These are phyloP conservation scores for Neoscelio sp. DNA, from an alignment of 2,888 invertebrate genomes.

Conservation along the genomic window DNA sequence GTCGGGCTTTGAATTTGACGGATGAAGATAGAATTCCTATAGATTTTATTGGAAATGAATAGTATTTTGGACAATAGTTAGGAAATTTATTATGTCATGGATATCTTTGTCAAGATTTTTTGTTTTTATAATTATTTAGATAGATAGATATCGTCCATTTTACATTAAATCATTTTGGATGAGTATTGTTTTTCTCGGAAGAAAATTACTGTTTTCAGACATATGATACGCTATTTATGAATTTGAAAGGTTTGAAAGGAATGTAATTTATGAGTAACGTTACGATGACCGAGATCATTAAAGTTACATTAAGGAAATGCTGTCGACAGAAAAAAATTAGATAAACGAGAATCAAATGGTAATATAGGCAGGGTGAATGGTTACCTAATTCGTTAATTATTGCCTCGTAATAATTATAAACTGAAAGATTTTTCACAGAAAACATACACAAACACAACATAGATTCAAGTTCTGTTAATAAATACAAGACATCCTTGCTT, in stretches of 20 bases:
- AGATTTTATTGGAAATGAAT: background rate
- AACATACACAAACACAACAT: too few relatives aligned
- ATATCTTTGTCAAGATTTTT: too few relatives aligned
- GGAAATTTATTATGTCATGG: too few relatives aligned
- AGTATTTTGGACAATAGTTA: too few relatives aligned
- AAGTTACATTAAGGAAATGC: background rate
- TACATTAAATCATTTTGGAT: background rate
- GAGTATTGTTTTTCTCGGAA: background rate
- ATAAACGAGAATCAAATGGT: constrained; percentile 17
- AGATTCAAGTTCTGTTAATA: too few relatives aligned
- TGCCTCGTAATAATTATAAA: too few relatives aligned
- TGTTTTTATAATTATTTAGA: background rate
- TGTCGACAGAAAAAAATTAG: constrained; percentile 4
- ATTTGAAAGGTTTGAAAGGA: constrained; percentile 3
- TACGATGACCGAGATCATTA: constrained; percentile 10
- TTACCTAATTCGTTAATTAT: too few relatives aligned
- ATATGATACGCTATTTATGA: constrained; percentile 13
- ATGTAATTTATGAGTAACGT: constrained; percentile 27
- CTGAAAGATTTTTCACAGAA: too few relatives aligned
- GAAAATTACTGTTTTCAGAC: background rate
- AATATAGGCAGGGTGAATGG: background rate
- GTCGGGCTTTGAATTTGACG: background rate
- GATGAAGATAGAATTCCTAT: background rate
- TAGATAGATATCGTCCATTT: background rate
- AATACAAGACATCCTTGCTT: too few relatives aligned